Percentiles rank a stretch among this genome's conserved stretches.
Conservation (phyloP, 2,888 invertebrate genomes). For the Caenorhabditis sulstoni region DNA sequence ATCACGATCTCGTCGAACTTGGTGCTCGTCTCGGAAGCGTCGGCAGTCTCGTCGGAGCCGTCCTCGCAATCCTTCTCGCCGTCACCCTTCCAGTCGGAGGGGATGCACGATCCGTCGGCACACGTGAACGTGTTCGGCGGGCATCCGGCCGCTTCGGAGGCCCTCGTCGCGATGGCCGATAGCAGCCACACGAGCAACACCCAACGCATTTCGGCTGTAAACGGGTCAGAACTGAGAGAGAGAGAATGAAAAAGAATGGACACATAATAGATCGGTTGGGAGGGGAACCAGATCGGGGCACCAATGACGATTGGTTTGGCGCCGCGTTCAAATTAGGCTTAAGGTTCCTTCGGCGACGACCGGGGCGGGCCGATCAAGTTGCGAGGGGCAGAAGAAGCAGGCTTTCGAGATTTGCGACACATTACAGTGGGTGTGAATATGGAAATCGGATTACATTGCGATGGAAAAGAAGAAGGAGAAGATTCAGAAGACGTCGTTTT, state of each 20-base stretch:
- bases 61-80: constrained; percentile 79
- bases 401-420: constrained; percentile 57
- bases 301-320: constrained; percentile 39
- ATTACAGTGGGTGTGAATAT: constrained; percentile 5
- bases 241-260: constrained; percentile 4
- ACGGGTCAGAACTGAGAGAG: constrained; percentile 3
- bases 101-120: constrained; percentile 76
- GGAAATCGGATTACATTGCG: background rate
- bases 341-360: no score
- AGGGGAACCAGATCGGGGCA: constrained; percentile 25
- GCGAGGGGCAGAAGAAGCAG: constrained; percentile 12
- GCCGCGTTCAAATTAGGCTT: constrained; percentile 58
- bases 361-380: no score
- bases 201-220: constrained; percentile 48
- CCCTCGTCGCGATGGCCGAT: constrained; percentile 16
- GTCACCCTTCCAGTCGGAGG: constrained; percentile 77
- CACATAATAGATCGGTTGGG: constrained; percentile 16
- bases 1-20: constrained; percentile 49
- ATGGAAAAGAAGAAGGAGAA: constrained; percentile 2
- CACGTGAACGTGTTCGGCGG: constrained; percentile 77
- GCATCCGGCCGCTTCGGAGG: constrained; percentile 59
- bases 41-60: constrained; percentile 66
- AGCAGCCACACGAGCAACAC: constrained; percentile 51
- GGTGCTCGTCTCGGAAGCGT: constrained; percentile 26
- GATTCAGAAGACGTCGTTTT: background rate